A percentile compares a stretch with the other conserved stretches of the same genome.
Conservation (phyloP, 2,888 invertebrate genomes). For the Spilosoma lubricipeda region DNA sequence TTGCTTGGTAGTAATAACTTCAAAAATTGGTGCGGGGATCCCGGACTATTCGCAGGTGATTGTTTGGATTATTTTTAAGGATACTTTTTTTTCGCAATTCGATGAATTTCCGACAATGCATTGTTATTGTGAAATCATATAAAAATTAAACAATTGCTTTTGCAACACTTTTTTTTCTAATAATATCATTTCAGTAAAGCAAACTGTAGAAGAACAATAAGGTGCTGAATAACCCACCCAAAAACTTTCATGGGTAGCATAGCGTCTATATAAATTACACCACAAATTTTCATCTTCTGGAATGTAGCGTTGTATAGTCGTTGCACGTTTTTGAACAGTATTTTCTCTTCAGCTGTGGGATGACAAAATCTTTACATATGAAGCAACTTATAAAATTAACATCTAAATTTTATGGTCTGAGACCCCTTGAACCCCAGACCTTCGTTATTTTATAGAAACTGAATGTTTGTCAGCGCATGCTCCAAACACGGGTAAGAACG, state of each 20-base stretch:
- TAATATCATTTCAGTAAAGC: slow-evolving; percentile 6
- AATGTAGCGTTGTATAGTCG: not conserved
- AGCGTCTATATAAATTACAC: not conserved
- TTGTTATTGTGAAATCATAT: not conserved
- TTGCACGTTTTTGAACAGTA: not conserved
- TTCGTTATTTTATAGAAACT: no score
- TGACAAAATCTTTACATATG: not conserved
- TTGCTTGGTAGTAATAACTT: no score
- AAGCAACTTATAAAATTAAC: no score
- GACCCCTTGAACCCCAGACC: no score
- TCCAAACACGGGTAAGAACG: no score
- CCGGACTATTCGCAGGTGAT: no score
- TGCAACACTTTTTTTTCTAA: not conserved
- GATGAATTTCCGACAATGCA: no score
- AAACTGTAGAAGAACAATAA: slow-evolving; percentile 16
- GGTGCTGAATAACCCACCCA: slow-evolving; percentile 8
- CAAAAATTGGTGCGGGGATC: no score
- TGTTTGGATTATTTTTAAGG: no score
- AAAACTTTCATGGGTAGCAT: not conserved
- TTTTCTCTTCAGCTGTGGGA: not conserved
- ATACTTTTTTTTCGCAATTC: no score
- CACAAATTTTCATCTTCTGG: not conserved
- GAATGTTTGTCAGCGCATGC: no score
- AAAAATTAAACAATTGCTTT: not conserved
- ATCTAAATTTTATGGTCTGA: no score